phyloP scores from a whole-genome alignment of 2,888 invertebrate genomes.

The Mimachlamys varia region DNA sequence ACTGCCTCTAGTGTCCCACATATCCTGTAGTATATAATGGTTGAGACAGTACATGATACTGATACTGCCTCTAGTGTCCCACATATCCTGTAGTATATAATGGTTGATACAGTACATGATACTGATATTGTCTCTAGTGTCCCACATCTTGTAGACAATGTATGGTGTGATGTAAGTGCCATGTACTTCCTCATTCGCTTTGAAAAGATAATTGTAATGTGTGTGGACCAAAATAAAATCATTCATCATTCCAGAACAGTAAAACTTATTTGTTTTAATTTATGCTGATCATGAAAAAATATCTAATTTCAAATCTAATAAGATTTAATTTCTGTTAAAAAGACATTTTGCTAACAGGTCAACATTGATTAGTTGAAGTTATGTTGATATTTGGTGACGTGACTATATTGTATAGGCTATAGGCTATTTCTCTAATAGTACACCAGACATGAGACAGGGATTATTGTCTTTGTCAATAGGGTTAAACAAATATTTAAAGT shows the following conservation, averaged over 20 bases:
- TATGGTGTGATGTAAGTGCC: neutral
- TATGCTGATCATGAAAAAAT: neutral
- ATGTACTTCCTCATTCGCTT: neutral
- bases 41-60: no score
- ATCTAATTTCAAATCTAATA: neutral
- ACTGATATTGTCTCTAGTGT: neutral
- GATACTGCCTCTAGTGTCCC: no score
- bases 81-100: no score
- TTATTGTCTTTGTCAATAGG: neutral
- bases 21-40: no score
- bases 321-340: neutral
- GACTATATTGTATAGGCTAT: neutral
- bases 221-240: neutral
- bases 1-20: no score
- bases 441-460: neutral
- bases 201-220: neutral
- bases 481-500: neutral
- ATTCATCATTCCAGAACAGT: neutral
- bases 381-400: no score
- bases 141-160: neutral
- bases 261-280: neutral
- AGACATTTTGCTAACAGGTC: neutral
- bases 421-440: neutral
- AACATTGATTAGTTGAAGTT: neutral
- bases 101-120: no score